Evolutionary conservation across 2,113 vertebrate species (phyloP).

Genomic region (Piliocolobus tephrosceles): DNA sequence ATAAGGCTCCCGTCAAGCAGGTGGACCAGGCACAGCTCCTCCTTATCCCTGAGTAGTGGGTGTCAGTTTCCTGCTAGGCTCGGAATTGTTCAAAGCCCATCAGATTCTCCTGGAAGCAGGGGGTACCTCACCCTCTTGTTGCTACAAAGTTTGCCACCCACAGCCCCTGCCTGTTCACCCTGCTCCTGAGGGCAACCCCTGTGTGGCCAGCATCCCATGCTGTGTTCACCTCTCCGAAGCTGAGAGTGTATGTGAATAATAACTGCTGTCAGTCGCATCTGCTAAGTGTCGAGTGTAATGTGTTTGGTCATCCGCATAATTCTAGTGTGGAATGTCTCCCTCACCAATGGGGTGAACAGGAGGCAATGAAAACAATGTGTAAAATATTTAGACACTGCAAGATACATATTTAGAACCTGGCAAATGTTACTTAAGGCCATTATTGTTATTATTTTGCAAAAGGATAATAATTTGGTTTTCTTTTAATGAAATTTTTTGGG

Average conservation of each 20-base stretch:
- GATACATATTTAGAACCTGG: neutral
- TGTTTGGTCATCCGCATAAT: neutral
- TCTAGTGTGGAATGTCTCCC: neutral
- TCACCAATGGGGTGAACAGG: neutral
- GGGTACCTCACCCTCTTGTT: neutral
- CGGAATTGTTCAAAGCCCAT: neutral
- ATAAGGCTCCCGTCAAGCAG: neutral
- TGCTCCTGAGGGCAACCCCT: too few species aligned
- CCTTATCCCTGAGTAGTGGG: too few species aligned
- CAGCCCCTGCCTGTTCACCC: neutral
- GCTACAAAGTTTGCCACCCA: neutral
- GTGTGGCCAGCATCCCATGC: neutral
- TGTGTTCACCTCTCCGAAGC: too few species aligned
- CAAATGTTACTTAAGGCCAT: neutral
- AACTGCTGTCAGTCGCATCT: neutral
- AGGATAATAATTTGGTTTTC: neutral
- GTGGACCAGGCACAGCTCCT: neutral
- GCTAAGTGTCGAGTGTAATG: neutral
- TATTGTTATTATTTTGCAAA: neutral
- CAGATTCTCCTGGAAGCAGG: neutral
- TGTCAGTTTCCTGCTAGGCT: too few species aligned
- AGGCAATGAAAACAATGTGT: neutral
- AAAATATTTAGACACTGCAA: too few species aligned
- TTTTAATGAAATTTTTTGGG: neutral
- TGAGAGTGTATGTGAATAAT: neutral